Evolutionary conservation across 37 sponge, comb jelly and placozoan species (phyloP).

Genomic region (Bolinopsis microptera): DNA sequence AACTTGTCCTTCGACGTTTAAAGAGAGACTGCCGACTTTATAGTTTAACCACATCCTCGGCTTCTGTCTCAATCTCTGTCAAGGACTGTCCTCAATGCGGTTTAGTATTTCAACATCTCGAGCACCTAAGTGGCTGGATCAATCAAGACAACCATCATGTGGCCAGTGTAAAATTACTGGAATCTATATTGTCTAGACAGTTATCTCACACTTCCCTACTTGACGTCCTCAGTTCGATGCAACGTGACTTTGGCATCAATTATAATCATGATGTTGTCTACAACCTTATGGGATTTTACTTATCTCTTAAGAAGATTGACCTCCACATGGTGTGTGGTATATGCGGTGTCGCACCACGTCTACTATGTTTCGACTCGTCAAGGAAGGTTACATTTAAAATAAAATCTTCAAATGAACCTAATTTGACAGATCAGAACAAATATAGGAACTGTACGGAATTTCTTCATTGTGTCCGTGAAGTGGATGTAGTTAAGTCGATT

Average conservation of each 20-base stretch:
- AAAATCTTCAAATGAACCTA: no score
- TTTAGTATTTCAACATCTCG: background rate
- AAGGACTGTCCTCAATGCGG: background rate
- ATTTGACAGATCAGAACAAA: no score
- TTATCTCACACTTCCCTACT: background rate
- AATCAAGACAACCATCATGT: background rate
- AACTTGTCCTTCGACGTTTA: no score
- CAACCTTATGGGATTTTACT: background rate
- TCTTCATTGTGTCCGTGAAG: no score
- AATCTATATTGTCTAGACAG: background rate
- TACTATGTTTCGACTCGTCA: background rate
- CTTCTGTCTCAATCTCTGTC: background rate
- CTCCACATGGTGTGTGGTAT: background rate
- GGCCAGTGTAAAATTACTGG: background rate
- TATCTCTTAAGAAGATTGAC: background rate
- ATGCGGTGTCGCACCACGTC: background rate
- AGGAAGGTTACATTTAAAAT: background rate
- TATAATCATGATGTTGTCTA: background rate
- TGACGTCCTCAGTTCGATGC: background rate
- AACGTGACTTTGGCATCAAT: background rate
- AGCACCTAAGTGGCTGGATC: background rate
- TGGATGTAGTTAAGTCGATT: no score
- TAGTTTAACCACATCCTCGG: no score
- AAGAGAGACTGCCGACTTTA: no score
- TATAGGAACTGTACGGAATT: no score